These are phyloP conservation scores for Dipodomys ordii DNA, from an alignment of 2,113 vertebrate genomes.

Conservation along the genomic window DNA sequence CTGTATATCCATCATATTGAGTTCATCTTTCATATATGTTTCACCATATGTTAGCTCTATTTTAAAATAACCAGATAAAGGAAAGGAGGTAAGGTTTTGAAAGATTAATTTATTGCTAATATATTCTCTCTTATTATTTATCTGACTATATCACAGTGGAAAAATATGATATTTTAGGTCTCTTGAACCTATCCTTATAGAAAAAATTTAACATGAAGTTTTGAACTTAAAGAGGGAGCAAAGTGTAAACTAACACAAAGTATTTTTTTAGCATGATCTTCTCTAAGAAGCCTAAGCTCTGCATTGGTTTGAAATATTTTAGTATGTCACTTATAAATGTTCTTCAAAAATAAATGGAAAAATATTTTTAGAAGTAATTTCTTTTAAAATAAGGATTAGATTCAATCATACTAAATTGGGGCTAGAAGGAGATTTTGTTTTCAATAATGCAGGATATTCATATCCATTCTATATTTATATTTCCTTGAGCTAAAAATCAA, in stretches of 20 bases:
- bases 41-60: background rate
- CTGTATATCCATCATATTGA: background rate
- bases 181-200: conserved; percentile 5
- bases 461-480: conserved; percentile 71
- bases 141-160: background rate
- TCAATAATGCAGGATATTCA: conserved; percentile 76
- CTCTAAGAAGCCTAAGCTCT: background rate
- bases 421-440: conserved; percentile 67
- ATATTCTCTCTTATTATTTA: background rate
- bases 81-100: background rate
- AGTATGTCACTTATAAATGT: conserved; percentile 48
- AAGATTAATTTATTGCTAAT: conserved; percentile 13
- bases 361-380: conserved; percentile 58
- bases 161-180: conserved; percentile 19
- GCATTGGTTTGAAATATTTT: conserved; percentile 29
- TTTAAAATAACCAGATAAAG: background rate
- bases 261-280: background rate
- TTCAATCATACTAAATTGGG: conserved; percentile 66
- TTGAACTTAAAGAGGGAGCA: background rate
- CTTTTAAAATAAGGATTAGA: conserved; percentile 49
- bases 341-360: conserved; percentile 49
- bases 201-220: conserved; percentile 32
- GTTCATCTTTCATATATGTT: background rate
- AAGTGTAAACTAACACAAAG: background rate
- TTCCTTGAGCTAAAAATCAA: conserved; percentile 77